Evolutionary conservation across 2,113 vertebrate species (phyloP).

Genomic region (human): DNA sequence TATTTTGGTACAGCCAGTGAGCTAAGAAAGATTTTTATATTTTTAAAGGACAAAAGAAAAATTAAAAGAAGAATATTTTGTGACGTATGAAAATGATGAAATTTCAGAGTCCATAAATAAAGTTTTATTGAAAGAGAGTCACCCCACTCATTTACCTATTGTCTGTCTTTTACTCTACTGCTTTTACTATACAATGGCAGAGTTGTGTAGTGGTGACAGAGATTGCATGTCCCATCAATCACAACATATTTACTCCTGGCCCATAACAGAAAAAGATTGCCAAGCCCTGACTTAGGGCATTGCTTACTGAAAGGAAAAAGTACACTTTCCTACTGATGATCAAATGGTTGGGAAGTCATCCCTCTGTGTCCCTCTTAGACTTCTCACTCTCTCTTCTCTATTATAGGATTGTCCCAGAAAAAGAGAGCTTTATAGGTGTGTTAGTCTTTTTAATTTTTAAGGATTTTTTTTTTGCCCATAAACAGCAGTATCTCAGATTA

Average conservation of each 20-base stretch:
- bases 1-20: not conserved
- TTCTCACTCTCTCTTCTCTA: not conserved
- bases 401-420: not conserved
- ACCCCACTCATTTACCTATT: not conserved
- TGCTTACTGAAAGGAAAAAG: not conserved
- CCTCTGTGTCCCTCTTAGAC: rapidly evolving
- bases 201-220: rapidly evolving
- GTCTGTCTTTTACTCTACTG: not conserved
- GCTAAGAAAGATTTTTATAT: not conserved
- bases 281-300: not conserved
- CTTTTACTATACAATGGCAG: not conserved
- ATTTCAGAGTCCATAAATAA: not conserved
- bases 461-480: not conserved
- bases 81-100: not conserved
- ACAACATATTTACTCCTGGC: not conserved
- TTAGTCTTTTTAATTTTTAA: not conserved
- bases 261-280: not conserved
- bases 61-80: not conserved
- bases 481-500: not conserved
- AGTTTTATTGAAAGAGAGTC: not conserved
- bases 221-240: not conserved
- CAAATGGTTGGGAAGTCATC: not conserved
- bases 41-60: not conserved
- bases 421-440: not conserved
- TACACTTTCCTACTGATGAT: not conserved